Base-by-base conservation (phyloP, 2,888 invertebrate genomes). In the Tortricodes alternella region DNA sequence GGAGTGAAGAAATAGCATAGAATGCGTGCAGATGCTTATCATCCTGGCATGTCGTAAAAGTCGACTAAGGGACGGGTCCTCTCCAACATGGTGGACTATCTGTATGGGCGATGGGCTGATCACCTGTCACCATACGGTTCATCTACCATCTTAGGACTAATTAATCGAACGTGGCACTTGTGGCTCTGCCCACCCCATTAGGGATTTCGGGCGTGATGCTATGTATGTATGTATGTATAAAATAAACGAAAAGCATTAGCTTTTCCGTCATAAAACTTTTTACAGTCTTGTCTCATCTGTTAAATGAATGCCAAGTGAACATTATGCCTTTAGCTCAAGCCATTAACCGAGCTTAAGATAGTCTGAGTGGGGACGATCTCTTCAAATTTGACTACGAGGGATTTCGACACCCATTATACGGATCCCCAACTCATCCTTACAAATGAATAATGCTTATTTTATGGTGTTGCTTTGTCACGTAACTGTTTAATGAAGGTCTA, bases 321-420 rank as follows among this genome's bases (percentile, higher is more conserved):
- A 38, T 53, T 48, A 43, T 48, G 48, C 29, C 52, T 39, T 58
- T 48, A 58, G 29, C 48, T 46, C 15, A 16, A 23, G 11, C 29
- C 58, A 58, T 58, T 58, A 58, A 44, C 16, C 48, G 37, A 43
- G 58, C 58, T 58, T 58, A 44, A 44, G 58, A 37, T 37, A 37
- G 43, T 21, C 53, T 32, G 32, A 37, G 18, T 18, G 32, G 23
- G 35, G 44, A 57, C 24, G 53, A 46, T 50, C 53, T 41, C 44
- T 46, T 46, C 46, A 58, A 58, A 58, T 58, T 58, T 53, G 52
- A 58, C 53, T 53, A 48, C 41, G 41, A 41, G 41, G 53, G 53
- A 53, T 53, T 41, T 24, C 41, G 27, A 46, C 46, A 48, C 16
- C 52, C 58, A 56, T 56, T 56, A 50, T 35, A 29, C n/a, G 44